These are phyloP conservation scores for Chrysolina oricalcia DNA, from an alignment of 2,888 invertebrate genomes.

Conservation along the genomic window DNA sequence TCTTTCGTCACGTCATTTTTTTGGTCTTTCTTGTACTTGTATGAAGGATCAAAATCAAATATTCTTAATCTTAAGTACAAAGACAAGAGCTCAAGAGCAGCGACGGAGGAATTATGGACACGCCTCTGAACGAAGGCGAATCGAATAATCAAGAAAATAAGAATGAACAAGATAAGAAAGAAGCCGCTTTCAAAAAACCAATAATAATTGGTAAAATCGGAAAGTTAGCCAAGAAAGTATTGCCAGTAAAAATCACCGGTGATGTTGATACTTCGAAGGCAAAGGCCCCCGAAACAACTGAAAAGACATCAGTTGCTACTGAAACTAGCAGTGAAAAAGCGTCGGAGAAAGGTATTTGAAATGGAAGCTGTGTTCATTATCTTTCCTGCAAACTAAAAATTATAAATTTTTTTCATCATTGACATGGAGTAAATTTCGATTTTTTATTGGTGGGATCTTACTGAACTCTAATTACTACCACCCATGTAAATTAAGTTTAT, in stretches of 20 bases:
- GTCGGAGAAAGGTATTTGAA: neutral
- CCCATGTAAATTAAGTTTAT: too few species aligned
- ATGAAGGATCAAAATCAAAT: too few species aligned
- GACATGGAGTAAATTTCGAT: neutral
- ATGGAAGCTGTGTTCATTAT: neutral
- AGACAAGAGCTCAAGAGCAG: too few species aligned
- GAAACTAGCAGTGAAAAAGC: constrained; percentile 4
- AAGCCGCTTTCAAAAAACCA: constrained; percentile 73
- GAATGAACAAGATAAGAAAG: constrained; percentile 12
- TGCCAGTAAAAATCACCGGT: constrained; percentile 21
- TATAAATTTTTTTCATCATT: too few species aligned
- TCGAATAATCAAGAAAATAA: constrained; percentile 9
- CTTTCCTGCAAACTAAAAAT: too few species aligned
- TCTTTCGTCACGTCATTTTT: neutral
- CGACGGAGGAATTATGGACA: neutral
- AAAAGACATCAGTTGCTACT: neutral
- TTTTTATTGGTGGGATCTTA: neutral
- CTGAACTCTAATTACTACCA: too few species aligned
- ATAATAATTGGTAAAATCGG: constrained; percentile 74
- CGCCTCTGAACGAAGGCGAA: neutral
- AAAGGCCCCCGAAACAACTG: neutral
- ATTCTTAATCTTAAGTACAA: too few species aligned
- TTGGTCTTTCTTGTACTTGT: neutral
- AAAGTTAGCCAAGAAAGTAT: constrained; percentile 72
- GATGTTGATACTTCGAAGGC: neutral